Conservation (phyloP, 2,888 invertebrate species). For the Tipula lateralis region DNA sequence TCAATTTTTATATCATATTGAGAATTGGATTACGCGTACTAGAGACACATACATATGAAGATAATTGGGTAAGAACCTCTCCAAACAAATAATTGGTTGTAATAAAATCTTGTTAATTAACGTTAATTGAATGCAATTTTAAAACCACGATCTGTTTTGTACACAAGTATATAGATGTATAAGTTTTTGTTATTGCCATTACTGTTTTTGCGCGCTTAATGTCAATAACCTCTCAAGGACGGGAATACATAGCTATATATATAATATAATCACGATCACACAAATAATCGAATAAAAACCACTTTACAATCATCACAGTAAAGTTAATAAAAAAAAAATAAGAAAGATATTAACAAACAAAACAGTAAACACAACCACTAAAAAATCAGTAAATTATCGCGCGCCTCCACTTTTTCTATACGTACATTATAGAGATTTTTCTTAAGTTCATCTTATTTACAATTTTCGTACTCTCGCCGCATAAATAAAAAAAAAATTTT, state of each 20-base stretch:
- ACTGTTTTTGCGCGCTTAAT: neutral
- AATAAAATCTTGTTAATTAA: slow-evolving; percentile 7
- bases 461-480: neutral
- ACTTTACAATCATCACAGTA: neutral
- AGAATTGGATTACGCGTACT: neutral
- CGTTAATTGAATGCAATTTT: slow-evolving; percentile 6
- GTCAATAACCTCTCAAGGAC: neutral
- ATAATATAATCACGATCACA: neutral
- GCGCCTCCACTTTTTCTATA: neutral
- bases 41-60: neutral
- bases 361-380: neutral
- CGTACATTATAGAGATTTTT: neutral
- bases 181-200: neutral
- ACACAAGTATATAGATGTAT: neutral
- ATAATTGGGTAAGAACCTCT: neutral
- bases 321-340: neutral
- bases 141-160: slow-evolving; percentile 3
- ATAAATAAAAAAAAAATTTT: neutral
- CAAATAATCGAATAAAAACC: neutral
- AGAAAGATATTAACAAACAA: neutral
- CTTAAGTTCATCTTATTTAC: neutral
- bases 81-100: neutral
- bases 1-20: neutral
- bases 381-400: neutral
- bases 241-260: neutral